Base-by-base conservation (phyloP, 1,140 invertebrate species). In the Drosophila pruinosa region DNA sequence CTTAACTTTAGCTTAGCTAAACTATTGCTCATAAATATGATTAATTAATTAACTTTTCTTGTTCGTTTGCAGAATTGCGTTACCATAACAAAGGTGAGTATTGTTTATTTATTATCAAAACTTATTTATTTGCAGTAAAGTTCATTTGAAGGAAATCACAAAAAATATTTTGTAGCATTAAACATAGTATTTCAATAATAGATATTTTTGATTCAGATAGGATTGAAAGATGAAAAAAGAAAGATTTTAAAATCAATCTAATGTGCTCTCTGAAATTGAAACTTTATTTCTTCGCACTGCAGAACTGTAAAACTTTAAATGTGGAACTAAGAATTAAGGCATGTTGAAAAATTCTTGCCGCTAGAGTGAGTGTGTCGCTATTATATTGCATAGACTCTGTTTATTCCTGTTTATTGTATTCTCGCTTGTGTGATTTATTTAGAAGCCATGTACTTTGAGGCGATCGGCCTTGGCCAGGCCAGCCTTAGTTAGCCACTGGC, bases 381-480 rank as follows among this genome's bases (percentile, higher is more conserved):
- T 7, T 7, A 6, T 57, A 36, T 21, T 39, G 17, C 12, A 7
- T 15, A 17, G 28, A 47, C 21, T 22, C 22, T 8, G 8, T 8
- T 14, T 12, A 31, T 14, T 7, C 0, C 8, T 50, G 7, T 14
- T 12, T 1, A 4, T 39, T 1, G 12, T 57, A 26, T 21, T 21
- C 45, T 10, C 17, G 10, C 1, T 17, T 7, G 7, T 28, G 17
- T 19, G 3, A 6, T n/a, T 2, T 4, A 14, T 77, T 95, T 95
- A 98, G 93, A 98, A 98, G 92, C 97, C 97, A 93, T 98, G 97
- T 83, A 98, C 96, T 94, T 99, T 99, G 54, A 98, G 94, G 92
- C 98, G 97, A 90, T 98, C 96, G 78, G 96, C 94, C 92, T 97
- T 97, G 14, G 97, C 97, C 85, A 99, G 94, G 80, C 96, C 96